Conservation (phyloP, 2,797 vertebrate genomes). For the Oceanodroma leucorhoa region DNA sequence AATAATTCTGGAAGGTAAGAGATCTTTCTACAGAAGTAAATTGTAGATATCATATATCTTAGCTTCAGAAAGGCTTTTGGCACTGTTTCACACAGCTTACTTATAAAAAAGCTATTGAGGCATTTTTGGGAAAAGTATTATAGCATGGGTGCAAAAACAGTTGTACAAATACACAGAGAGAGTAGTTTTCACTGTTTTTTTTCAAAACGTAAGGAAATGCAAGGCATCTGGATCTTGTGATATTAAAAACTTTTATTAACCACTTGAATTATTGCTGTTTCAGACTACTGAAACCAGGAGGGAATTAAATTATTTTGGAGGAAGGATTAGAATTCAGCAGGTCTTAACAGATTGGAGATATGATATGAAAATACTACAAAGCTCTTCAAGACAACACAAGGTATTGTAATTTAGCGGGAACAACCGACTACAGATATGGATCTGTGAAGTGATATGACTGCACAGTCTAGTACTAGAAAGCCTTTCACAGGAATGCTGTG, state of each 20-base stretch:
- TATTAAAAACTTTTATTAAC: background rate
- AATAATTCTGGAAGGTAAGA: background rate
- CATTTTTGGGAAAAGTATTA: background rate
- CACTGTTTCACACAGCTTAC: background rate
- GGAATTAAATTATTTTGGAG: background rate
- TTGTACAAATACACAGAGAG: background rate
- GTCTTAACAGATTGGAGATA: background rate
- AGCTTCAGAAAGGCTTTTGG: background rate
- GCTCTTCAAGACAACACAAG: background rate
- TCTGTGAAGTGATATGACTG: background rate
- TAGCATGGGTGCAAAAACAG: background rate
- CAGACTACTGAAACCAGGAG: background rate
- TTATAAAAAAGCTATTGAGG: background rate
- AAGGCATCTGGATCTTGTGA: background rate
- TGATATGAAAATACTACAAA: background rate
- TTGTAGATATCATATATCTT: background rate
- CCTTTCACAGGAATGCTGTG: background rate
- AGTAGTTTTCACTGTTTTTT: background rate
- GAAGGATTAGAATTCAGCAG: background rate
- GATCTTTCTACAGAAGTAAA: background rate
- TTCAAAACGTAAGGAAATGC: background rate
- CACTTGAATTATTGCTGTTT: background rate
- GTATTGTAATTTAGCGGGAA: background rate
- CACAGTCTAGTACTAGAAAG: background rate
- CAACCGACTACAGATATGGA: background rate